phyloP scores from a whole-genome alignment of 1,140 invertebrate species.

The Phymorhynchus buccinoides region DNA sequence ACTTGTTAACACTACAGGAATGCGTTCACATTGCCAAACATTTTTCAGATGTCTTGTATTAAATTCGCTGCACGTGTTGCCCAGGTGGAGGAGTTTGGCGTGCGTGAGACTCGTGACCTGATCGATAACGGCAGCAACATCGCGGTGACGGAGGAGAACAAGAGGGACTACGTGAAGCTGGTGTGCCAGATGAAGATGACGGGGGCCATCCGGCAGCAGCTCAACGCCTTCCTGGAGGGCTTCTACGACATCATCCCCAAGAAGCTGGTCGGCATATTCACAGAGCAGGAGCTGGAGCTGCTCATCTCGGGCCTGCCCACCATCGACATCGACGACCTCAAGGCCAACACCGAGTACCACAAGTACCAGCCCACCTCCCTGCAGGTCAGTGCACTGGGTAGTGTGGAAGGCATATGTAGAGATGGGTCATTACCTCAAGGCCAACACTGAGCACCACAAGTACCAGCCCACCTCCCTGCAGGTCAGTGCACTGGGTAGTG shows the following conservation, averaged over 20 bases:
- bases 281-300: conserved; percentile 94
- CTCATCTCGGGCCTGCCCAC: conserved; percentile 92
- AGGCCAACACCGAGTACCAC: conserved; percentile 93
- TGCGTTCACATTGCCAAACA: no score
- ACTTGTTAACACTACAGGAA: no score
- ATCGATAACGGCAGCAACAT: conserved; percentile 90
- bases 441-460: no score
- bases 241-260: conserved; percentile 97
- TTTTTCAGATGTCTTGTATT: background rate
- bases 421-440: no score
- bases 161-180: conserved; percentile 91
- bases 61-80: conserved; percentile 41
- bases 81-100: conserved; percentile 93
- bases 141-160: conserved; percentile 90
- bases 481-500: no score
- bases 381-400: conserved; percentile 82
- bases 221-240: conserved; percentile 77
- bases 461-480: no score
- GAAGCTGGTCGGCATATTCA: conserved; percentile 94
- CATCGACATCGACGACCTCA: conserved; percentile 94
- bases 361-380: conserved; percentile 92
- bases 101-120: conserved; percentile 89
- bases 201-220: conserved; percentile 89
- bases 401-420: no score
- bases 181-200: conserved; percentile 98